A percentile compares a stretch with the other conserved stretches of the same genome.
Conservation (phyloP, 2,113 vertebrate genomes). For the Ascaphus truei region DNA sequence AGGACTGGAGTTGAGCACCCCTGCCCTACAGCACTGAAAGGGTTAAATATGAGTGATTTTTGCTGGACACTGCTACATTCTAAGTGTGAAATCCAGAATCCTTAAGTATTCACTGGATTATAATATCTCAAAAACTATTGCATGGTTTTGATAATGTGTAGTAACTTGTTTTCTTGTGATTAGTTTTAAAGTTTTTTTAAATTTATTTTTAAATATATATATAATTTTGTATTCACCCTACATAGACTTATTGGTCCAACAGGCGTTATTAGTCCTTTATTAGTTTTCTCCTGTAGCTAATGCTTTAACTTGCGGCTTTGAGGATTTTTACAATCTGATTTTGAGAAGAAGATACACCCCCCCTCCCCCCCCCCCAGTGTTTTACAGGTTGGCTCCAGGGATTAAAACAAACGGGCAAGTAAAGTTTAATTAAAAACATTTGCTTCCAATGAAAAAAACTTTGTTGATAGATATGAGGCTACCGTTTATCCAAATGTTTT, state of each 20-base stretch:
- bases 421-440: slow-evolving; percentile 58
- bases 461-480: slow-evolving; percentile 47
- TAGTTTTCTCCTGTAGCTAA: slow-evolving; percentile 39
- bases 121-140: slow-evolving; percentile 8
- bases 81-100: background rate
- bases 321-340: slow-evolving; percentile 55
- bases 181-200: slow-evolving; percentile 36
- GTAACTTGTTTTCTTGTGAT: slow-evolving; percentile 24
- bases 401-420: slow-evolving; percentile 53
- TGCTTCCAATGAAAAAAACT: slow-evolving; percentile 45
- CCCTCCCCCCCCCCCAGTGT: too few species aligned
- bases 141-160: slow-evolving; percentile 13
- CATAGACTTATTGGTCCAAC: slow-evolving; percentile 41
- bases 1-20: too few species aligned
- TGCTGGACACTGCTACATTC: too few species aligned
- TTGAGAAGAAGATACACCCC: slow-evolving; percentile 38
- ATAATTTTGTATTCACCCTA: slow-evolving; percentile 20
- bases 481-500: slow-evolving; percentile 45
- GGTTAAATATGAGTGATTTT: too few species aligned
- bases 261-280: slow-evolving; percentile 44
- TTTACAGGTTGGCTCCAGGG: slow-evolving; percentile 47
- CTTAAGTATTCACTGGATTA: background rate
- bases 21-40: too few species aligned
- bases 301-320: slow-evolving; percentile 46
- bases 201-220: background rate